phyloP scores from a whole-genome alignment of 2,797 vertebrate species.

The Scyliorhinus canicula region DNA sequence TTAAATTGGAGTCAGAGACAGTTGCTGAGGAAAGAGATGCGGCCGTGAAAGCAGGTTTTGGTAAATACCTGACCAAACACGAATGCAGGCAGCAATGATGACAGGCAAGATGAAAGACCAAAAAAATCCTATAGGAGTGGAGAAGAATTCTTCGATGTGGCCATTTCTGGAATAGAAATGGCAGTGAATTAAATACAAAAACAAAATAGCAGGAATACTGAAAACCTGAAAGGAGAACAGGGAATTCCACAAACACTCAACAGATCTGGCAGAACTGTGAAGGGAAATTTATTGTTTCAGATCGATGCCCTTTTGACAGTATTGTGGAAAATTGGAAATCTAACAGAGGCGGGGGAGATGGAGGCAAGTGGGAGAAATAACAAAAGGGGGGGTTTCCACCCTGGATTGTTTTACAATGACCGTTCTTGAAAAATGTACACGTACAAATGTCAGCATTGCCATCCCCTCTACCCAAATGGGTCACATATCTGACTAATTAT shows the following conservation, averaged over 20 bases:
- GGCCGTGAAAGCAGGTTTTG: too few species aligned
- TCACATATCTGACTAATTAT: not conserved
- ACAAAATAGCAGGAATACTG: not conserved
- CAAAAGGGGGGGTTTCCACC: not conserved
- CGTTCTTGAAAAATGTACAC: not conserved
- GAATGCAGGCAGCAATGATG: too few species aligned
- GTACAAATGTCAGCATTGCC: not conserved
- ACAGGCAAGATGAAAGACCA: too few species aligned
- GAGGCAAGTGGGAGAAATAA: not conserved
- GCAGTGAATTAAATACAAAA: not conserved
- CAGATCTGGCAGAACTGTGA: not conserved
- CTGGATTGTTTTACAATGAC: not conserved
- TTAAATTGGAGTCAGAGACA: too few species aligned
- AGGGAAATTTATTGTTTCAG: not conserved
- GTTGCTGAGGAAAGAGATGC: too few species aligned
- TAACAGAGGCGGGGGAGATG: not conserved
- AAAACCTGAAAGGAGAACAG: not conserved
- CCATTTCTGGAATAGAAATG: not conserved
- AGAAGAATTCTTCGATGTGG: too few species aligned
- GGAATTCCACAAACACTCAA: not conserved
- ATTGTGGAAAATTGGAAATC: not conserved
- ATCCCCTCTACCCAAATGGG: not conserved
- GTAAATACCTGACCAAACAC: too few species aligned
- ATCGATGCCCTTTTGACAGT: not conserved
- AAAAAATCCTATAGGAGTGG: too few species aligned